Evolutionary conservation across 2,888 invertebrate genomes (phyloP).

Genomic region (Limnephilus marmoratus): DNA sequence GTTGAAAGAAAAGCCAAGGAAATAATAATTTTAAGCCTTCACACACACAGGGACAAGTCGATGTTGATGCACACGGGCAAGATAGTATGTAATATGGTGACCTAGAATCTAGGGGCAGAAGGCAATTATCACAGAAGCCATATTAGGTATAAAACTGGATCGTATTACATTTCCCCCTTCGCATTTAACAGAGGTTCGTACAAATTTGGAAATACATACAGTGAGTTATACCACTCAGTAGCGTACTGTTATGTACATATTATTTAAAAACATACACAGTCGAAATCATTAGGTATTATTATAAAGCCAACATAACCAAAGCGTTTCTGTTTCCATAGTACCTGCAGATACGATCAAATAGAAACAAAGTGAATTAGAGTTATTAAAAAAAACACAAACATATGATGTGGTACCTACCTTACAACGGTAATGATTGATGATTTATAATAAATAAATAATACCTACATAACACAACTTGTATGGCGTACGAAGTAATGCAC

Average conservation of each 20-base stretch:
- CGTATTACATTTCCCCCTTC: not conserved
- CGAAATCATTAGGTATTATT: not conserved
- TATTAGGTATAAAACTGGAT: not conserved
- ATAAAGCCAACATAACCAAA: not conserved
- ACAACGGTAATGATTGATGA: too few species aligned
- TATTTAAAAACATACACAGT: not conserved
- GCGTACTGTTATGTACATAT: not conserved
- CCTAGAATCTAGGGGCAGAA: not conserved
- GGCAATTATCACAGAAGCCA: not conserved
- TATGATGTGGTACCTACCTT: too few species aligned
- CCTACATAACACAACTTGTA: too few species aligned
- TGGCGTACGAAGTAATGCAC: too few species aligned
- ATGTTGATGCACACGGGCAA: too few species aligned
- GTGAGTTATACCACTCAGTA: not conserved
- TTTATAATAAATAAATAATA: too few species aligned
- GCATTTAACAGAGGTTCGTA: not conserved
- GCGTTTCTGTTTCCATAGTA: not conserved
- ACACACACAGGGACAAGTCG: not conserved
- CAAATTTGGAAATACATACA: not conserved
- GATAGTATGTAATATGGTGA: not conserved
- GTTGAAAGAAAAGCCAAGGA: too few species aligned
- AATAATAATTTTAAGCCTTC: not conserved
- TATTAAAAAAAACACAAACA: not conserved
- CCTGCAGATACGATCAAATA: not conserved
- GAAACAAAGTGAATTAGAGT: not conserved